Conservation (phyloP, 2,888 invertebrate genomes). For the Hypomecis punctinalis region DNA sequence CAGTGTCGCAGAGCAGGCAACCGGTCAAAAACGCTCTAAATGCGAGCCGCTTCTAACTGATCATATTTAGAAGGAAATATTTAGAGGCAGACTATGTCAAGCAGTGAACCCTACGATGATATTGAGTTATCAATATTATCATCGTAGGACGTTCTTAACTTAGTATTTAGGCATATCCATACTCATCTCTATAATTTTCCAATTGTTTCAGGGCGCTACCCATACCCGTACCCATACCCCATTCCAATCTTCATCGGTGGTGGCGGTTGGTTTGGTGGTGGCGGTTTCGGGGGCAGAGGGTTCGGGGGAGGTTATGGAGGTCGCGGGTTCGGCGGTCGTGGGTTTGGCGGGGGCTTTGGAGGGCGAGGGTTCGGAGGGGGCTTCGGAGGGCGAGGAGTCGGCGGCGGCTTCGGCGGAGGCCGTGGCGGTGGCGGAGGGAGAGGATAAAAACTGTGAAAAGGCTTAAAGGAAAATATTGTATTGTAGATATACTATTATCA, state of each 20-base stretch:
- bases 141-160: too few species aligned
- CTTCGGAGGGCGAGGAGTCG: slow-evolving; percentile 37
- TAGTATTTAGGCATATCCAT: too few species aligned
- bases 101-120: too few species aligned
- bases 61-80: too few species aligned
- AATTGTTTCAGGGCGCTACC: slow-evolving; percentile 46
- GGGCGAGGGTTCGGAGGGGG: slow-evolving; percentile 27
- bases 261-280: slow-evolving; percentile 41
- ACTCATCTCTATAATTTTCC: background rate
- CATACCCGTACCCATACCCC: slow-evolving; percentile 44
- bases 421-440: slow-evolving; percentile 38
- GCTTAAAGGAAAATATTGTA: background rate
- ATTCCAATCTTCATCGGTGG: slow-evolving; percentile 51
- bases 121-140: too few species aligned
- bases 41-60: too few species aligned
- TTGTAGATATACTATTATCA: too few species aligned
- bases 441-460: slow-evolving; percentile 16
- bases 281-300: slow-evolving; percentile 55
- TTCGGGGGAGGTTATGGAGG: slow-evolving; percentile 54
- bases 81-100: too few species aligned
- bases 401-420: slow-evolving; percentile 42
- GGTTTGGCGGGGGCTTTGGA: slow-evolving; percentile 39
- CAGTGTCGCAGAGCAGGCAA: too few species aligned
- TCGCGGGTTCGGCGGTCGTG: slow-evolving; percentile 49
- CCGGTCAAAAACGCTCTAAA: too few species aligned